phyloP scores from a whole-genome alignment of 2,797 vertebrate genomes.

The Lutjanus argentimaculatus region DNA sequence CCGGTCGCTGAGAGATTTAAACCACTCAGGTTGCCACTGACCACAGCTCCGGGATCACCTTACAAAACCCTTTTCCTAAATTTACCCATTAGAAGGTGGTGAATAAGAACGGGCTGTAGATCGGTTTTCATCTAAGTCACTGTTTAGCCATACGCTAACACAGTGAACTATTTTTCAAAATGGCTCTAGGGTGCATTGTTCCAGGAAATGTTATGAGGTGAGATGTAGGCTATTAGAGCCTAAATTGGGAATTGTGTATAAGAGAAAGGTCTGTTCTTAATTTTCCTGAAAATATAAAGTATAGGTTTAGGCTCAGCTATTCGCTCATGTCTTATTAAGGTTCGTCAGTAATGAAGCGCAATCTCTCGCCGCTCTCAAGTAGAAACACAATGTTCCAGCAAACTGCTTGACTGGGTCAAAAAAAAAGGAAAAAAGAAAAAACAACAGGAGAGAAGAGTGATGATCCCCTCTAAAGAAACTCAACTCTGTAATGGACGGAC shows the following conservation, averaged over 20 bases:
- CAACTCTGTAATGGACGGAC: slow-evolving; percentile 83
- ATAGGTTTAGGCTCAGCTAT: slow-evolving; percentile 50
- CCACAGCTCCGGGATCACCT: slow-evolving; percentile 76
- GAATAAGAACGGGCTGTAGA: slow-evolving; percentile 63
- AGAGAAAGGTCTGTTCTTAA: slow-evolving; percentile 69
- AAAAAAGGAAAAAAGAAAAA: slow-evolving; percentile 51
- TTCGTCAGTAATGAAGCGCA: slow-evolving; percentile 66
- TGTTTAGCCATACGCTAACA: slow-evolving; percentile 65
- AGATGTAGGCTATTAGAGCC: slow-evolving; percentile 70
- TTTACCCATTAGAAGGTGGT: slow-evolving; percentile 79
- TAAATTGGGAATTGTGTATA: slow-evolving; percentile 67
- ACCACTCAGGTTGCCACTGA: slow-evolving; percentile 79
- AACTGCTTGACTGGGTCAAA: slow-evolving; percentile 78
- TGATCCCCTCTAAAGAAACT: slow-evolving; percentile 85
- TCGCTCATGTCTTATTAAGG: slow-evolving; percentile 69
- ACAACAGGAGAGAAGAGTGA: slow-evolving; percentile 83
- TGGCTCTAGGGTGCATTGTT: slow-evolving; percentile 72
- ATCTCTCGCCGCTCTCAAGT: slow-evolving; percentile 67
- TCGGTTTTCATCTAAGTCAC: slow-evolving; percentile 76
- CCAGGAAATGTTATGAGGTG: slow-evolving; percentile 81
- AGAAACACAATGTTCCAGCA: slow-evolving; percentile 80
- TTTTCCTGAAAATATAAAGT: slow-evolving; percentile 67
- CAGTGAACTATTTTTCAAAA: slow-evolving; percentile 75
- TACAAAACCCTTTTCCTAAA: slow-evolving; percentile 82
- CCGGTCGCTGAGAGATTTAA: slow-evolving; percentile 83